phyloP scores from a whole-genome alignment of 2,797 vertebrate species.

The Neoniphon sammara region DNA sequence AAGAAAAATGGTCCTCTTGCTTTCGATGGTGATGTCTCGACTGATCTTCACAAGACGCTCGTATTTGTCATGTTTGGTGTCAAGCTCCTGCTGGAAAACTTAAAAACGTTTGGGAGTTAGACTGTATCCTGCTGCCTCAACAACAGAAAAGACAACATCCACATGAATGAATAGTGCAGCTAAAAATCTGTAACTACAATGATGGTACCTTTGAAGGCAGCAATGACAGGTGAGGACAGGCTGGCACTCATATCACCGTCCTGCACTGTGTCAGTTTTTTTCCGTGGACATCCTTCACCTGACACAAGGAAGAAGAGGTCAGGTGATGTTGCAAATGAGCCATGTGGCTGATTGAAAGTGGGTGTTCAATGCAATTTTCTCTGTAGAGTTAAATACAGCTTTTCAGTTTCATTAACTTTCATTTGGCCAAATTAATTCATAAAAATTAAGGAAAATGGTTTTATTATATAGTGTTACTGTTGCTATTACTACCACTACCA shows the following conservation, averaged over 20 bases:
- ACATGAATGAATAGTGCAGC: background rate
- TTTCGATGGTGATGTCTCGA: slow-evolving; percentile 97
- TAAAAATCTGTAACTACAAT: background rate
- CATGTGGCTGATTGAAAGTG: background rate
- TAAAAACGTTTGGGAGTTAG: background rate
- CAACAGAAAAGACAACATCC: background rate
- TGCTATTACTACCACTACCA: too few relatives aligned
- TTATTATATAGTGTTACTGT: too few relatives aligned
- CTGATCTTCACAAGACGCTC: slow-evolving; percentile 96
- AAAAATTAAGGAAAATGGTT: too few relatives aligned
- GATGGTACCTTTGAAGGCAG: slow-evolving; percentile 87
- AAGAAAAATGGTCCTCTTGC: slow-evolving; percentile 97
- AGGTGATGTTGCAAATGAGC: background rate
- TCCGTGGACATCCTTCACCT: slow-evolving; percentile 85
- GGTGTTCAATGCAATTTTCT: background rate
- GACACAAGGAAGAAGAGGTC: background rate
- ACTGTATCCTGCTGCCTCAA: background rate
- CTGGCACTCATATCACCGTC: slow-evolving; percentile 77
- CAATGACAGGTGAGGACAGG: slow-evolving; percentile 83
- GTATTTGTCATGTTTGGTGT: slow-evolving; percentile 94
- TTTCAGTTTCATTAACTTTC: background rate
- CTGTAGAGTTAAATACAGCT: too few relatives aligned
- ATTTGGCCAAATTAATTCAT: background rate
- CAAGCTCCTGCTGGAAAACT: slow-evolving; percentile 96
- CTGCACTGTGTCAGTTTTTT: slow-evolving; percentile 83